Conservation (phyloP, 2,888 invertebrate species). For the Drosophila kambysellisi region DNA sequence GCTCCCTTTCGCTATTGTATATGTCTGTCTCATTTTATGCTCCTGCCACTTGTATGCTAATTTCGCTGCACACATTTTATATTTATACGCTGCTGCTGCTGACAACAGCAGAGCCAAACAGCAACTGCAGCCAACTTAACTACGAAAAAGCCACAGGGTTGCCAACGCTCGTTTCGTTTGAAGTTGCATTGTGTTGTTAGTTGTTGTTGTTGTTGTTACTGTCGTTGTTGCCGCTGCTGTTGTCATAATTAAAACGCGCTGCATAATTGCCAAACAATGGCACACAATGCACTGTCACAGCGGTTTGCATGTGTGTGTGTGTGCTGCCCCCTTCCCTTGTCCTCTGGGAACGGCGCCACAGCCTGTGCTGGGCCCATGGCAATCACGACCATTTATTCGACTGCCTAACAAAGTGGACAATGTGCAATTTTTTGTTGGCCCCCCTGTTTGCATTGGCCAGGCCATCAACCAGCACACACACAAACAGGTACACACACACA, state of each 20-base stretch:
- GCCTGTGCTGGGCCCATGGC: slow-evolving; percentile 25
- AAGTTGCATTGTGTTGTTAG: slow-evolving; percentile 38
- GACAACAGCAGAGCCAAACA: slow-evolving; percentile 43
- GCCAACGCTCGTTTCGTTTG: slow-evolving; percentile 49
- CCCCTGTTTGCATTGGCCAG: slow-evolving; percentile 48
- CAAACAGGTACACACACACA: slow-evolving; percentile 15
- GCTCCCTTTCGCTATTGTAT: background rate
- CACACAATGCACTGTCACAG: slow-evolving; percentile 34
- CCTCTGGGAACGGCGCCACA: background rate
- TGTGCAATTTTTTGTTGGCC: slow-evolving; percentile 41
- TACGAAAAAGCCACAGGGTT: slow-evolving; percentile 53
- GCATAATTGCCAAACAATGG: slow-evolving; percentile 72
- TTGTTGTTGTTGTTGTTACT: slow-evolving; percentile 4
- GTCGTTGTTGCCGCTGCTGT: slow-evolving; percentile 34
- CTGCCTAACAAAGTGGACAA: slow-evolving; percentile 62
- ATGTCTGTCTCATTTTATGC: slow-evolving; percentile 12
- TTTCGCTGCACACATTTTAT: slow-evolving; percentile 71
- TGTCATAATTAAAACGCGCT: slow-evolving; percentile 74
- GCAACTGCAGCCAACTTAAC: slow-evolving; percentile 52
- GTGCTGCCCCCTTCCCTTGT: background rate
- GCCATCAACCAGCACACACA: slow-evolving; percentile 42
- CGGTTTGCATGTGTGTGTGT: background rate
- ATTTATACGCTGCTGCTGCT: slow-evolving; percentile 64
- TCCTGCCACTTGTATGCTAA: slow-evolving; percentile 60
- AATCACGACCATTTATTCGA: slow-evolving; percentile 60